These are phyloP conservation scores for Mus spretus DNA, from an alignment of 2,797 vertebrate genomes.

Conservation along the genomic window DNA sequence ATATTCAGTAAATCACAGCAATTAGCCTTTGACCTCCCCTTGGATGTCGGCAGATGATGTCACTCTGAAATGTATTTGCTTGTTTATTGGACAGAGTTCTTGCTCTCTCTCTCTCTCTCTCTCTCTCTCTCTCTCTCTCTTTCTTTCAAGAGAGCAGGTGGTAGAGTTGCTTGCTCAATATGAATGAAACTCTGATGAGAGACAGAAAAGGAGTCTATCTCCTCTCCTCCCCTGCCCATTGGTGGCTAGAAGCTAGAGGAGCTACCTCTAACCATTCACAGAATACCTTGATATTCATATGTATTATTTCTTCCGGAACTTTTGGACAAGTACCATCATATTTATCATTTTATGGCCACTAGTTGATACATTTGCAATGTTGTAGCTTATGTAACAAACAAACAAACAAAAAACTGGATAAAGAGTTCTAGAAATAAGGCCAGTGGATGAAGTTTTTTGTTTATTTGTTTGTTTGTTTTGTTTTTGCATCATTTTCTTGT, in stretches of 20 bases:
- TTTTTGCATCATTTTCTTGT: conserved; percentile 11
- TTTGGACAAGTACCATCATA: conserved; percentile 35
- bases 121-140: too few relatives aligned
- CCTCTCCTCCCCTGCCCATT: conserved; percentile 13
- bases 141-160: too few relatives aligned
- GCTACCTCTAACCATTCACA: background rate
- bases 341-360: conserved; percentile 49
- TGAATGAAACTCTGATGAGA: background rate
- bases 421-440: conserved; percentile 69
- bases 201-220: background rate
- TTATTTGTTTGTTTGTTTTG: background rate
- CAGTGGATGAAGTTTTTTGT: conserved; percentile 30
- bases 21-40: conserved; percentile 87
- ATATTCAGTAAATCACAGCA: conserved; percentile 83
- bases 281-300: background rate
- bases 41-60: conserved; percentile 74
- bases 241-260: background rate
- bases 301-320: conserved; percentile 37
- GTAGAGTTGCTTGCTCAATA: background rate
- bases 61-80: conserved; percentile 45
- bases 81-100: conserved; percentile 68
- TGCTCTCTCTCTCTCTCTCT: too few relatives aligned
- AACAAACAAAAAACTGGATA: background rate
- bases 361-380: conserved; percentile 59
- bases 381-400: conserved; percentile 44